Conservation (phyloP, 2,797 vertebrate species). For the Premnoplex brunnescens region DNA sequence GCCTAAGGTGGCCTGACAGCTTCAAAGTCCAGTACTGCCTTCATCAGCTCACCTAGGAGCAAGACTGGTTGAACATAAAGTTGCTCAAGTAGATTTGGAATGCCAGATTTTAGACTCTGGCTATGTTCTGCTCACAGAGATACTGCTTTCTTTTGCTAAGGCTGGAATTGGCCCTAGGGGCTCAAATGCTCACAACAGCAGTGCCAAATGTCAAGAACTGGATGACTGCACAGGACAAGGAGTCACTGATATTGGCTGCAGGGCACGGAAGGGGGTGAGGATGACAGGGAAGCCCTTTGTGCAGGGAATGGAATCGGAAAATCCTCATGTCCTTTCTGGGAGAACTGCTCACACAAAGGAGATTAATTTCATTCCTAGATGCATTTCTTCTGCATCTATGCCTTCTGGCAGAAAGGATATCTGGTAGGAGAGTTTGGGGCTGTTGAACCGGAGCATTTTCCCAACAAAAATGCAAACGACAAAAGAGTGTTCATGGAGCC, state of each 20-base stretch:
- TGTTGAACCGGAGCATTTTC: not conserved
- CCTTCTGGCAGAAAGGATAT: not conserved
- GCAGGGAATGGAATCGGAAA: not conserved
- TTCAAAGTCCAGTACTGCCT: not conserved
- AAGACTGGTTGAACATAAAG: not conserved
- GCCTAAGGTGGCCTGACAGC: not conserved
- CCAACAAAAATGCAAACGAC: not conserved
- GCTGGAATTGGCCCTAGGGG: not conserved
- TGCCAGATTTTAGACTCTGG: not conserved
- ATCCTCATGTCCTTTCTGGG: not conserved
- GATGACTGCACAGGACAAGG: not conserved
- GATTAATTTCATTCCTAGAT: not conserved
- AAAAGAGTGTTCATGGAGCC: not conserved
- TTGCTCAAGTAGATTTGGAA: not conserved
- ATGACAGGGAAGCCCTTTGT: not conserved
- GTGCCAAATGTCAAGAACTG: not conserved
- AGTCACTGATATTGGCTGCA: not conserved
- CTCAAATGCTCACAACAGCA: not conserved
- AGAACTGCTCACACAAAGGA: not conserved
- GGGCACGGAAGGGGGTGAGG: not conserved
- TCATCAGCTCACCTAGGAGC: not conserved
- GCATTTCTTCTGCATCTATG: not conserved
- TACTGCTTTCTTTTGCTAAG: not conserved
- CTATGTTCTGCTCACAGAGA: not conserved
- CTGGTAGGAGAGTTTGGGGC: not conserved